Evolutionary conservation across 2,888 invertebrate species (phyloP).

Genomic region (Acleris holmiana): DNA sequence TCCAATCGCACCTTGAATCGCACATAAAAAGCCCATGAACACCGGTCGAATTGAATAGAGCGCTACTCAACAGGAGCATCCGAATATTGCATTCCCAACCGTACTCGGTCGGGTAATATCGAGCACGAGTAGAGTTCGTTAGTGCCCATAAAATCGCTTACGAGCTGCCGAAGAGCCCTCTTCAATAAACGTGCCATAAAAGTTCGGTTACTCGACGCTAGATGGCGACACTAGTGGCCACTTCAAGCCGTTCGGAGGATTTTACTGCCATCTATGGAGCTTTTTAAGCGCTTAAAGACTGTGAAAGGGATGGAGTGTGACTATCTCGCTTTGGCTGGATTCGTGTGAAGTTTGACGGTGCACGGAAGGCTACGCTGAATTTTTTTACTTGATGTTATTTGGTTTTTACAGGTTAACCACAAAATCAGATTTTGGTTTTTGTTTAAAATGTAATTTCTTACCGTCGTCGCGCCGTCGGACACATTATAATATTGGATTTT

Average conservation of each 20-base stretch:
- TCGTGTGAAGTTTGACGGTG: conserved; percentile 56
- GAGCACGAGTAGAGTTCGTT: conserved; percentile 80
- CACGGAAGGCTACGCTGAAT: conserved; percentile 19
- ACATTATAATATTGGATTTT: not conserved
- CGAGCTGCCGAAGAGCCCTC: conserved; percentile 84
- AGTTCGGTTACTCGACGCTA: conserved; percentile 81
- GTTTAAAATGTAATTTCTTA: conserved; percentile 19
- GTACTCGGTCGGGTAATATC: conserved; percentile 80
- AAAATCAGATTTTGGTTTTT: conserved; percentile 23
- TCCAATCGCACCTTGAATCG: conserved; percentile 85
- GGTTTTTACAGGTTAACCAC: conserved; percentile 26
- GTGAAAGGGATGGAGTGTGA: conserved; percentile 51
- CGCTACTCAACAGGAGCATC: conserved; percentile 76
- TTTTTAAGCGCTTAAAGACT: conserved; percentile 75
- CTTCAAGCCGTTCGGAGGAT: conserved; percentile 77
- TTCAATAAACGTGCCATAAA: conserved; percentile 83
- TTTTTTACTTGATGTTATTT: conserved; percentile 23
- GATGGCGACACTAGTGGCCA: conserved; percentile 83
- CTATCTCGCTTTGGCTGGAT: conserved; percentile 51
- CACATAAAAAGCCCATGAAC: conserved; percentile 82
- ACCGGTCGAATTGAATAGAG: conserved; percentile 81
- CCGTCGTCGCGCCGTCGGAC: not conserved
- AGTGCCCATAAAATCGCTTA: conserved; percentile 83
- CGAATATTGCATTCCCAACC: conserved; percentile 77
- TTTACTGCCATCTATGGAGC: conserved; percentile 84